Evolutionary conservation across 2,797 vertebrate genomes (phyloP).

Genomic region (Anniella stebbinsi): DNA sequence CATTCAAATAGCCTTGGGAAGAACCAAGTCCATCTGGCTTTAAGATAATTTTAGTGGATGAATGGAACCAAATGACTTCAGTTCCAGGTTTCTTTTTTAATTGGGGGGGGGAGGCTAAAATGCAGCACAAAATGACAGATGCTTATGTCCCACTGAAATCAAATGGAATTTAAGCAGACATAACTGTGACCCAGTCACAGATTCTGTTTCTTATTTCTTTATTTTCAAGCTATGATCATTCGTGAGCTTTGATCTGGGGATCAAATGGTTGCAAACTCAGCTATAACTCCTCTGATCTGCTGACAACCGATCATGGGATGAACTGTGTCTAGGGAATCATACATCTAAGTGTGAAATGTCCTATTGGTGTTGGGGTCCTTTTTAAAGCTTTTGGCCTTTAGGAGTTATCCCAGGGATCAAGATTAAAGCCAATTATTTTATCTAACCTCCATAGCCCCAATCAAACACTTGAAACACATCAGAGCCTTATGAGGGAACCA

Average conservation of each 20-base stretch:
- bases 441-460: not conserved
- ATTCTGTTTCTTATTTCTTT: not conserved
- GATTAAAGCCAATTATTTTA: not conserved
- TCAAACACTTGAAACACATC: not conserved
- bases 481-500: not conserved
- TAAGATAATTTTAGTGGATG: slow-evolving; percentile 2
- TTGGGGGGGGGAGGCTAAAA: not conserved
- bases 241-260: not conserved
- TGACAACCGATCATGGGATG: not conserved
- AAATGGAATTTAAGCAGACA: not conserved
- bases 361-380: not conserved
- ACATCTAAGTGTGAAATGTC: not conserved
- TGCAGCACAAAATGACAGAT: not conserved
- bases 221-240: not conserved
- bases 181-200: no score
- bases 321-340: not conserved
- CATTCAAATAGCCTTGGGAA: slow-evolving; percentile 1
- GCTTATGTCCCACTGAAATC: not conserved
- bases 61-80: slow-evolving; percentile 1
- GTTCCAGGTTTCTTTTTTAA: not conserved
- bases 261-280: not conserved
- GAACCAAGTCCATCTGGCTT: not conserved
- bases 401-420: not conserved
- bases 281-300: not conserved
- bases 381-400: not conserved